Percentiles rank a stretch among this genome's conserved stretches.
Conservation (phyloP, 2,113 vertebrate species). For the Bubalus kerabau region DNA sequence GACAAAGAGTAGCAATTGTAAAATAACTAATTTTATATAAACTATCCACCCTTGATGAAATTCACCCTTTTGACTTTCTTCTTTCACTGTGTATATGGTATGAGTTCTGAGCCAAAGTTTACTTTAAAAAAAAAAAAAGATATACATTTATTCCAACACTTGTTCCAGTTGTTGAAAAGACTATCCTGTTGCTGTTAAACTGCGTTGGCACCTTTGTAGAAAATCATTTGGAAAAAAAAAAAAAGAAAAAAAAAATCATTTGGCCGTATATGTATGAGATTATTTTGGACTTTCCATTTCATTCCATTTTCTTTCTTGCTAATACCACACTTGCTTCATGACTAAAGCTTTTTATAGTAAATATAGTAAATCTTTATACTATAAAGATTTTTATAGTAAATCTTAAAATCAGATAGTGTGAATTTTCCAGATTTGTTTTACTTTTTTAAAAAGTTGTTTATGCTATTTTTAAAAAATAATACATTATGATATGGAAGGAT, state of each 20-base stretch:
- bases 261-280: not conserved
- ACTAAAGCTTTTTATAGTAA: not conserved
- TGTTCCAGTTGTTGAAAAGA: not conserved
- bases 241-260: not conserved
- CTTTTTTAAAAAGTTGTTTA: not conserved
- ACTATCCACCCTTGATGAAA: not conserved
- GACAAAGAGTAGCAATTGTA: not conserved
- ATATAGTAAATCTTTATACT: not conserved
- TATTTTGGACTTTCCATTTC: not conserved
- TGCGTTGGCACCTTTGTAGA: not conserved
- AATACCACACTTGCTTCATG: not conserved
- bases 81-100: not conserved
- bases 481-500: not conserved
- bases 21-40: not conserved
- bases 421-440: not conserved
- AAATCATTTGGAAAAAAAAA: not conserved
- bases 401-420: not conserved
- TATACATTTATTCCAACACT: not conserved
- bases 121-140: not conserved
- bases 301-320: not conserved
- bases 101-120: not conserved
- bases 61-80: not conserved
- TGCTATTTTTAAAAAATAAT: not conserved
- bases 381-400: not conserved
- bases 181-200: not conserved